Evolutionary conservation across 2,113 vertebrate genomes (phyloP).

Genomic region (Opisthocomus hoazin): DNA sequence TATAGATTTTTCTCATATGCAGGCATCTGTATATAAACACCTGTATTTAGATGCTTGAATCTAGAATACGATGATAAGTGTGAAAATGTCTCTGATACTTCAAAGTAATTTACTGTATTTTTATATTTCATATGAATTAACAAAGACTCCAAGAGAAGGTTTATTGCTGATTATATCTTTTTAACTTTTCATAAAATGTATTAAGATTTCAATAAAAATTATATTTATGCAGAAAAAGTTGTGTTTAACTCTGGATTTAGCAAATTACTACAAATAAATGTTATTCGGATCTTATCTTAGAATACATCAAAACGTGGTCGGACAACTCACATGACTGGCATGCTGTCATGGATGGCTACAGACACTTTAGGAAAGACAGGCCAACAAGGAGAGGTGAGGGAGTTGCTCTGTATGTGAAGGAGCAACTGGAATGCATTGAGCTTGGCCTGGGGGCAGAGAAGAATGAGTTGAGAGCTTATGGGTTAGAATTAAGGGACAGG

Average conservation of each 20-base stretch:
- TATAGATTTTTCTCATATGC: not conserved
- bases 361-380: too few species aligned
- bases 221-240: not conserved
- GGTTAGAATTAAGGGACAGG: too few species aligned
- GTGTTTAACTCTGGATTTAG: not conserved
- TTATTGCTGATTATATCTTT: not conserved
- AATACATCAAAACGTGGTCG: too few species aligned
- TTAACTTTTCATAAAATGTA: not conserved
- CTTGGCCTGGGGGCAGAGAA: too few species aligned
- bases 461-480: too few species aligned
- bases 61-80: not conserved
- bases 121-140: not conserved
- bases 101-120: not conserved
- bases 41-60: not conserved
- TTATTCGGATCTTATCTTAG: not conserved
- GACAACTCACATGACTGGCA: too few species aligned
- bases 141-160: not conserved
- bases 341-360: too few species aligned
- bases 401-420: too few species aligned
- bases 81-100: not conserved
- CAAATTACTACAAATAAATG: not conserved
- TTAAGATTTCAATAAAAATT: not conserved
- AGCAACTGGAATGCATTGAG: too few species aligned
- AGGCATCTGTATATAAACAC: not conserved
- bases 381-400: too few species aligned